Evolutionary conservation across 2,797 vertebrate genomes (phyloP), one percentile per base, ranked within the genome.

Genomic region (Neosilurus mollespiculum): DNA sequence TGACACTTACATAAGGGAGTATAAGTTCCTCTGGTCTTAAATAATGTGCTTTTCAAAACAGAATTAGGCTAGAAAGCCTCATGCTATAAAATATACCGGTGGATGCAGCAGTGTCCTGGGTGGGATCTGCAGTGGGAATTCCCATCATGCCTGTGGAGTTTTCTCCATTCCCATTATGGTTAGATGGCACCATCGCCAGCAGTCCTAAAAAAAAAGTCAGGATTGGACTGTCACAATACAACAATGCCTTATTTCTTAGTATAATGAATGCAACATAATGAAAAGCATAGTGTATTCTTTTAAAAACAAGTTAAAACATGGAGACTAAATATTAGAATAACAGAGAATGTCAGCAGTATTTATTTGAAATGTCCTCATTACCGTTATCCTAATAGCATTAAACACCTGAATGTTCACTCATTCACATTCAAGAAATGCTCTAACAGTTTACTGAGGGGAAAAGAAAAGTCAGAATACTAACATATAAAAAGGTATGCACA

Each of bases 181-280:
- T 97, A 91, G 97, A 98, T 64, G 97, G 98, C 92, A 99, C 97
- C 51, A 95, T 94, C 37, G 97, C 97, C 92, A 99, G 92, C 87
- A 99, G 96, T 81, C 98, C 98, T 99, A 43, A n/a, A 82, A 87
- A 8, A 82, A 87, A 7, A 79, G 37, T 81, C 53, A 85, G 4
- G 75, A 0, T 26, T 81, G n/a, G 65, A 49, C 78, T 56, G 79
- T 9, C 75, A 15, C 1, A 49, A 8, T 22, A 20, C 9, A n/a
- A 11, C 53, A 9, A 37, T 0, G 22, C 11, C 43, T 20, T 0
- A 58, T 34, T 18, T 34, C 26, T 34, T 30, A 18, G 69, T 53
- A 8, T 14, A 8, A 71, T 49, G 18, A 49, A 49, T n/a, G 9
- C 2, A 49, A 37, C 20, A 72, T 4, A 26, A 26, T 1, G 14